phyloP scores from a whole-genome alignment of 2,888 invertebrate genomes.

The Seira ritae region DNA sequence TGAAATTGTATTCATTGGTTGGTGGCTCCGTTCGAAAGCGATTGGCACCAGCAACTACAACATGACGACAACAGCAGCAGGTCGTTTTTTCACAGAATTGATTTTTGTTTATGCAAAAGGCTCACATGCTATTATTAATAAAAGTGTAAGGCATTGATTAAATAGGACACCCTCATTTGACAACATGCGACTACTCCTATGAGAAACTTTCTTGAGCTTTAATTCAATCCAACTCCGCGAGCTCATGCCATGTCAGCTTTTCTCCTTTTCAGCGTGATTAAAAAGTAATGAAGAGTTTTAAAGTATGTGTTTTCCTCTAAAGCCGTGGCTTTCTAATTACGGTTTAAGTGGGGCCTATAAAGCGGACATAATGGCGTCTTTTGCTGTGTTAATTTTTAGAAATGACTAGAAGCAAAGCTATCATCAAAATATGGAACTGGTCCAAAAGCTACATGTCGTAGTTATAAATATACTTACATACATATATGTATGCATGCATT shows the following conservation, averaged over 20 bases:
- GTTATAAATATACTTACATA: too few species aligned
- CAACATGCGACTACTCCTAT: too few species aligned
- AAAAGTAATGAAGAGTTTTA: slow-evolving; percentile 38
- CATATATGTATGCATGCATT: too few species aligned
- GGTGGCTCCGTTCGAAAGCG: neutral
- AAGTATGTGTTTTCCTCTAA: neutral
- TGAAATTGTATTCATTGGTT: slow-evolving; percentile 5
- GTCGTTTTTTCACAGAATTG: neutral
- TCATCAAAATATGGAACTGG: neutral
- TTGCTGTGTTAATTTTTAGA: slow-evolving; percentile 35
- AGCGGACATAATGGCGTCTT: slow-evolving; percentile 58
- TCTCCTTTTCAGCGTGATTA: slow-evolving; percentile 24
- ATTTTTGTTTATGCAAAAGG: slow-evolving; percentile 2
- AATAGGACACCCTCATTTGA: neutral
- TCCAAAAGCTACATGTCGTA: too few species aligned
- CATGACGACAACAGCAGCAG: neutral
- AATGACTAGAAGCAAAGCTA: slow-evolving; percentile 9
- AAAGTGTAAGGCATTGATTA: slow-evolving; percentile 2
- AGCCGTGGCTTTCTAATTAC: slow-evolving; percentile 28
- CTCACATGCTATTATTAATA: slow-evolving; percentile 1
- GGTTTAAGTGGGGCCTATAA: slow-evolving; percentile 38
- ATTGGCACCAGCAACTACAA: neutral
- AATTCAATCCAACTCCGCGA: too few species aligned
- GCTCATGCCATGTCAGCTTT: slow-evolving; percentile 4
- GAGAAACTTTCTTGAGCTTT: too few species aligned